A percentile compares a stretch with the other conserved stretches of the same genome.
Evolutionary conservation across 1,140 invertebrate species (phyloP).

Genomic region (Doryteuthis pealeii): DNA sequence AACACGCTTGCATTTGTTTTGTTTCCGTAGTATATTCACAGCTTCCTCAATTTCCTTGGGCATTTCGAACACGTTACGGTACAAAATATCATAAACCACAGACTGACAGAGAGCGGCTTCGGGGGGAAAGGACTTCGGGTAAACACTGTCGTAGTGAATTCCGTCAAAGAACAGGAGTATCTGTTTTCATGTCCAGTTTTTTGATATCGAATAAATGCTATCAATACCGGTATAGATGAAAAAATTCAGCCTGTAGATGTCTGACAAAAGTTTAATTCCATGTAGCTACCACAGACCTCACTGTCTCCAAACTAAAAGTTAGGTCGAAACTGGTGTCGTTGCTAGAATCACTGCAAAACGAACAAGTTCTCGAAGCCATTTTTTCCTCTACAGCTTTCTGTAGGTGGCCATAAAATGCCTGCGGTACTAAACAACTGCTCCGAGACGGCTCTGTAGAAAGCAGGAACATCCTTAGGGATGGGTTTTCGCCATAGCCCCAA

Average conservation of each 20-base stretch:
- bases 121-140: not conserved
- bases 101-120: conserved; percentile 8
- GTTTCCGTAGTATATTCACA: conserved; percentile 8
- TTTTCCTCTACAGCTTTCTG: conserved; percentile 2
- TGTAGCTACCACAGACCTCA: not conserved
- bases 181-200: not conserved
- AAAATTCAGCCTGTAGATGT: not conserved
- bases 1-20: conserved; percentile 11
- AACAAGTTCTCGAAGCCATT: conserved; percentile 6
- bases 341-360: not conserved
- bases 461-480: conserved; percentile 77
- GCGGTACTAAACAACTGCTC: conserved; percentile 65
- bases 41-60: conserved; percentile 7
- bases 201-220: conserved; percentile 1
- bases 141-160: conserved; percentile 1
- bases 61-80: conserved; percentile 9
- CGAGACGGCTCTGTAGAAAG: conserved; percentile 77
- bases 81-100: conserved; percentile 12
- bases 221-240: not conserved
- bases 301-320: not conserved
- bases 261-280: not conserved
- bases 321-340: not conserved
- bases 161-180: conserved; percentile 6
- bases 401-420: conserved; percentile 9
- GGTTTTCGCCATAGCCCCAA: conserved; percentile 76